Evolutionary conservation across 2,797 vertebrate species (phyloP).

Genomic region (Cyclura pinguis): DNA sequence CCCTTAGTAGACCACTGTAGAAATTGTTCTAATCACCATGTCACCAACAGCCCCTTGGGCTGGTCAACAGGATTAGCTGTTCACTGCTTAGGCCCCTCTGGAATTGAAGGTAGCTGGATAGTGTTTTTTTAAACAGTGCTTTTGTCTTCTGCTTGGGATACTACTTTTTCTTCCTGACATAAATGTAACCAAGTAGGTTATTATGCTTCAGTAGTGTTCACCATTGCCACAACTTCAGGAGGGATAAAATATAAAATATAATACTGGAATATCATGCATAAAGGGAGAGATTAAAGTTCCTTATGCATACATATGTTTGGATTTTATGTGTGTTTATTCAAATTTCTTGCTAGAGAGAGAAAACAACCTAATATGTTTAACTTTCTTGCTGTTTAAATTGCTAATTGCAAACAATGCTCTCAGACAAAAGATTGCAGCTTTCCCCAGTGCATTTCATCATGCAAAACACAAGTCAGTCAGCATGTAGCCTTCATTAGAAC

Average conservation of each 20-base stretch:
- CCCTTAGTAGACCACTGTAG: neutral
- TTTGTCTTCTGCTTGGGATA: neutral
- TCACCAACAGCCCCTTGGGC: neutral
- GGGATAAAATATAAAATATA: neutral
- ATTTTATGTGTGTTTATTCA: neutral
- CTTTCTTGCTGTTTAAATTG: neutral
- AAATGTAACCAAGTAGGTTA: conserved; percentile 17
- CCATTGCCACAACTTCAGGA: neutral
- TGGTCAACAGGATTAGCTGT: neutral
- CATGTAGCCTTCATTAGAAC: neutral
- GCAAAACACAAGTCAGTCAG: neutral
- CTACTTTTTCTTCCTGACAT: neutral
- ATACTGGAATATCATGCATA: neutral
- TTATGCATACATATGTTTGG: neutral
- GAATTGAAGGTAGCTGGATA: neutral
- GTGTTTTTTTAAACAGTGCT: neutral
- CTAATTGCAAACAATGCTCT: neutral
- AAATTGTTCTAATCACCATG: too few species aligned
- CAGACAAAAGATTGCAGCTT: conserved; percentile 6
- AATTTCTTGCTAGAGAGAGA: neutral
- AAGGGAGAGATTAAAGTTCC: neutral
- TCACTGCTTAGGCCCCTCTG: neutral
- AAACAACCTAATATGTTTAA: neutral
- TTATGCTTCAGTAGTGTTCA: conserved; percentile 9
- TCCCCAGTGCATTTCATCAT: conserved; percentile 8